Evolutionary conservation across 2,113 vertebrate genomes (phyloP).

Genomic region (Pangasianodon gigas): DNA sequence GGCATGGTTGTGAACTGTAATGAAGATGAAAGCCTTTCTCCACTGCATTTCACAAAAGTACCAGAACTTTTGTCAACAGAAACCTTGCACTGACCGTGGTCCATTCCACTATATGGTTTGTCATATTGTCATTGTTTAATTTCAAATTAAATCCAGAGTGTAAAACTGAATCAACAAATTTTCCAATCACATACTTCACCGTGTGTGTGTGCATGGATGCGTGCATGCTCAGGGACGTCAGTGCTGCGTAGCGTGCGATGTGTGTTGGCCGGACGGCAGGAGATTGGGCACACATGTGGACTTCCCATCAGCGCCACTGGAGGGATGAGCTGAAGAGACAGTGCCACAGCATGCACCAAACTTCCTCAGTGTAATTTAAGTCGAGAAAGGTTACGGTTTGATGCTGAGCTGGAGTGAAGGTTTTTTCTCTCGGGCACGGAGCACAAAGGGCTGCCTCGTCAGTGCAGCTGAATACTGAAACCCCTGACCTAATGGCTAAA

Average conservation of each 20-base stretch:
- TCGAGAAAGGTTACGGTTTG: slow-evolving; percentile 84
- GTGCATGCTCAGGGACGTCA: slow-evolving; percentile 60
- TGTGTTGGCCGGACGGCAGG: slow-evolving; percentile 72
- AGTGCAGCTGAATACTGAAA: slow-evolving; percentile 68
- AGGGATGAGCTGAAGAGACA: slow-evolving; percentile 73
- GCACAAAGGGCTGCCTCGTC: slow-evolving; percentile 69
- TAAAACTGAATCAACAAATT: background rate
- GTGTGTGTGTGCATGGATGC: background rate
- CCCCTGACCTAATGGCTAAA: slow-evolving; percentile 64
- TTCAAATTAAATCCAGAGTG: background rate
- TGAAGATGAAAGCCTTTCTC: background rate
- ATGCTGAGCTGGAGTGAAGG: slow-evolving; percentile 72
- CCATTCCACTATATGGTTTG: background rate
- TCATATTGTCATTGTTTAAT: too few relatives aligned
- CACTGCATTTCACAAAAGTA: background rate
- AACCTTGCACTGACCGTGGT: background rate
- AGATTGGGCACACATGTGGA: slow-evolving; percentile 71
- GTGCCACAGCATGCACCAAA: slow-evolving; percentile 72
- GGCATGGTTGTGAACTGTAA: background rate
- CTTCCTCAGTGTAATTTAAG: slow-evolving; percentile 79
- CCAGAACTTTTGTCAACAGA: background rate
- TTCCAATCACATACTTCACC: background rate
- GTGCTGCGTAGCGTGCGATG: slow-evolving; percentile 66
- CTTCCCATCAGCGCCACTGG: slow-evolving; percentile 68
- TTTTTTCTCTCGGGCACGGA: slow-evolving; percentile 69